phyloP scores from a whole-genome alignment of 2,113 vertebrate genomes.

The Psephotus haematonotus region DNA sequence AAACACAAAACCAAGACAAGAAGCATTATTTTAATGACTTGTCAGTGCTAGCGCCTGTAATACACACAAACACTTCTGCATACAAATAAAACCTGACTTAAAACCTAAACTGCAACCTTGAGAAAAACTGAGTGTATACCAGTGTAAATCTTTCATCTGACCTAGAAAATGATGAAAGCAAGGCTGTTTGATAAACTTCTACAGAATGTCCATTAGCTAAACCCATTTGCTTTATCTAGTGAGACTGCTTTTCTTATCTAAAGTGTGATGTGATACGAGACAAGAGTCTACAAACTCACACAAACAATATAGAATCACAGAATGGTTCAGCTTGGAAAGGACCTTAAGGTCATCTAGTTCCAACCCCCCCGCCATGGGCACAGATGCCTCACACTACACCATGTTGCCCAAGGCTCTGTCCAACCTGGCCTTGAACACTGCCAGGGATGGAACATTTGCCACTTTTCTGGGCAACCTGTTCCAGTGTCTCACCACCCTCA shows the following conservation, averaged over 20 bases:
- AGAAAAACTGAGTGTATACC: background rate
- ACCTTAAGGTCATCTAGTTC: background rate
- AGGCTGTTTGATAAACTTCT: background rate
- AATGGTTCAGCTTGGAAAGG: background rate
- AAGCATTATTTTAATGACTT: background rate
- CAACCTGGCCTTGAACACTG: background rate
- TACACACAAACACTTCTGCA: background rate
- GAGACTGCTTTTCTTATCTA: too few species aligned
- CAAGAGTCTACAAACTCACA: background rate
- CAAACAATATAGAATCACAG: background rate
- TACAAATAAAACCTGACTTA: background rate
- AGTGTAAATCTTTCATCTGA: background rate
- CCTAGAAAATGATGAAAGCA: background rate
- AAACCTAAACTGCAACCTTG: background rate
- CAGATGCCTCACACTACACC: background rate
- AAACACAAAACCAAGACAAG: background rate
- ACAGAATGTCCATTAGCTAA: background rate
- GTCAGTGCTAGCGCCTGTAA: background rate
- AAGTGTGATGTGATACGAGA: background rate
- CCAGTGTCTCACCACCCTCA: background rate
- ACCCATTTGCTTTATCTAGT: background rate
- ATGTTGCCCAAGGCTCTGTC: background rate
- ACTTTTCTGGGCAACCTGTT: background rate
- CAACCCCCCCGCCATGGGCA: background rate
- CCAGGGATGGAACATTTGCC: background rate